A percentile compares a stretch with the other conserved stretches of the same genome.
Evolutionary conservation across 2,113 vertebrate species (phyloP).

Genomic region (Cavia porcellus): DNA sequence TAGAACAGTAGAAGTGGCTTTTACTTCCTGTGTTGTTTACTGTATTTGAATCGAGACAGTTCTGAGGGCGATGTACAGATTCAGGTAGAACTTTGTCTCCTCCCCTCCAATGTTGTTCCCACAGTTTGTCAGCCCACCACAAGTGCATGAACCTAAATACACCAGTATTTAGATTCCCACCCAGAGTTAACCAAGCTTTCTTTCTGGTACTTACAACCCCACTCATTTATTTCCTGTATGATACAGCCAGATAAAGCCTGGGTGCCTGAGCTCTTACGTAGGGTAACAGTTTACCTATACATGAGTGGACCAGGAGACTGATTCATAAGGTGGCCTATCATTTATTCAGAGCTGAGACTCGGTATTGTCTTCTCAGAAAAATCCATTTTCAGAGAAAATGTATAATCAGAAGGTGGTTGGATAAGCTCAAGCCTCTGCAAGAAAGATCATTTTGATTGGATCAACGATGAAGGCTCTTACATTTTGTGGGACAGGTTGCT

Average conservation of each 20-base stretch:
- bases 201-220: background rate
- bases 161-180: background rate
- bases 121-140: background rate
- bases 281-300: background rate
- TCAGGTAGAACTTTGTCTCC: background rate
- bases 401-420: background rate
- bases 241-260: conserved; percentile 17
- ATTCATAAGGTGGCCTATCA: background rate
- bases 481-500: background rate
- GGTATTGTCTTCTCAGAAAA: background rate
- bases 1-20: background rate
- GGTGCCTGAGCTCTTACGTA: background rate
- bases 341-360: background rate
- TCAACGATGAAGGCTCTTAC: background rate
- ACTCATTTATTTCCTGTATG: background rate
- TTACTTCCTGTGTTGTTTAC: background rate
- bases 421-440: background rate
- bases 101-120: background rate
- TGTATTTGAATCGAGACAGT: background rate
- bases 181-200: background rate
- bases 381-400: background rate
- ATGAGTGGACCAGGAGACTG: background rate
- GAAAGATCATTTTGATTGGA: background rate
- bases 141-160: background rate
- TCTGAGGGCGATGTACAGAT: background rate